phyloP scores from a whole-genome alignment of 1,140 invertebrate genomes.

The Halesus radiatus region DNA sequence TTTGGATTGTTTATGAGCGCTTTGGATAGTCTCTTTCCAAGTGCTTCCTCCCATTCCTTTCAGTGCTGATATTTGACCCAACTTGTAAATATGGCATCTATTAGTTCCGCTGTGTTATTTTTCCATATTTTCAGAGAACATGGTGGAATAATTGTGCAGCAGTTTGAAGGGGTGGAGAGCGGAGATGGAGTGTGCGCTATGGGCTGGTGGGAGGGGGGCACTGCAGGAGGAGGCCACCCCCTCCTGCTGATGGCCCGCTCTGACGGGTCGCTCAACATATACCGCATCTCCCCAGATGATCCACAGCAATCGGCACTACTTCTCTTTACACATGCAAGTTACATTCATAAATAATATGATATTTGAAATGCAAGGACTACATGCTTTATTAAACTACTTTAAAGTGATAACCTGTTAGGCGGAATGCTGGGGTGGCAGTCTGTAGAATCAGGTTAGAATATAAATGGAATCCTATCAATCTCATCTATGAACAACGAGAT shows the following conservation, averaged over 20 bases:
- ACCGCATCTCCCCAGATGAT: slow-evolving; percentile 67
- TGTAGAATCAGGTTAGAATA: too few relatives aligned
- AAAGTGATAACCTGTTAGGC: too few relatives aligned
- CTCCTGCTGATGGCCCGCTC: slow-evolving; percentile 52
- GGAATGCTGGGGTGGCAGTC: too few relatives aligned
- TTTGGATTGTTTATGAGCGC: too few relatives aligned
- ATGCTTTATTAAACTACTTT: too few relatives aligned
- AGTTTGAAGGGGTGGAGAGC: slow-evolving; percentile 45
- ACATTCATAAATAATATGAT: background rate
- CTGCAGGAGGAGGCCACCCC: slow-evolving; percentile 70
- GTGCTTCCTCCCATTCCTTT: too few relatives aligned
- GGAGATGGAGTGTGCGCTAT: slow-evolving; percentile 57
- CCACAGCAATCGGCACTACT: slow-evolving; percentile 60
- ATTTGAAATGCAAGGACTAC: background rate
- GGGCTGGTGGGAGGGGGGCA: slow-evolving; percentile 64
- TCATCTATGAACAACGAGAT: too few relatives aligned
- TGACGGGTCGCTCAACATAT: slow-evolving; percentile 77
- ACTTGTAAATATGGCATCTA: too few relatives aligned
- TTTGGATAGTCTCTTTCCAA: too few relatives aligned
- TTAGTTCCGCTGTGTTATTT: too few relatives aligned
- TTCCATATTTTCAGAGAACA: slow-evolving; percentile 48
- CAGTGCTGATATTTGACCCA: too few relatives aligned
- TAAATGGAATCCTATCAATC: too few relatives aligned
- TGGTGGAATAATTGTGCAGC: slow-evolving; percentile 50
- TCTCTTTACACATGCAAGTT: slow-evolving; percentile 71